These are phyloP conservation scores for Suillia variegata DNA, from an alignment of 2,888 invertebrate genomes.

Conservation along the genomic window DNA sequence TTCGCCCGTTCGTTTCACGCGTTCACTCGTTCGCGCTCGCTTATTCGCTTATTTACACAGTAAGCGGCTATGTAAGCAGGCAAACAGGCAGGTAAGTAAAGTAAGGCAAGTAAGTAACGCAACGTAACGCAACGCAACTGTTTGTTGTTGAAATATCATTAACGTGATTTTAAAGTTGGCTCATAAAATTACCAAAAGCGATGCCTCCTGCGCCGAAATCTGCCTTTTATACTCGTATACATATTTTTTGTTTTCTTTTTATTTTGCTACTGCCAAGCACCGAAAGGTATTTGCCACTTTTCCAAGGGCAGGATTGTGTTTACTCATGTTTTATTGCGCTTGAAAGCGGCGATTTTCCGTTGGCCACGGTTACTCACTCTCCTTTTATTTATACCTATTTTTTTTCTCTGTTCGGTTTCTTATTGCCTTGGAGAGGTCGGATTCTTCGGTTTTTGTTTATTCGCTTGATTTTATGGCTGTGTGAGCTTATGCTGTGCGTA, in stretches of 20 bases:
- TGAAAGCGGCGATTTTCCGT: slow-evolving; percentile 16
- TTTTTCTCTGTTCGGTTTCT: no score
- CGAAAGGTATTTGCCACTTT: no score
- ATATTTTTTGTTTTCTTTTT: no score
- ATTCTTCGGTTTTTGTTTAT: no score
- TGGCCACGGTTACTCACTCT: slow-evolving; percentile 14
- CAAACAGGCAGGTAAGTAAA: no score
- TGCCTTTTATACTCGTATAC: no score
- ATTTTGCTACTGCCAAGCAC: not conserved
- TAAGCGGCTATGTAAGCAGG: no score
- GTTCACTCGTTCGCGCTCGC: not conserved
- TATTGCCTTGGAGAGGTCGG: no score
- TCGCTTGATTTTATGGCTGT: slow-evolving; percentile 8
- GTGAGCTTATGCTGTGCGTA: slow-evolving; percentile 6
- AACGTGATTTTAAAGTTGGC: slow-evolving; percentile 49
- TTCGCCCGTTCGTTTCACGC: not conserved
- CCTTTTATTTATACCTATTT: no score
- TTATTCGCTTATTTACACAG: no score
- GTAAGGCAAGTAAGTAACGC: no score
- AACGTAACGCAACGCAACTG: no score
- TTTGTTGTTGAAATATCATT: slow-evolving; percentile 43
- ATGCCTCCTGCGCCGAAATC: slow-evolving; percentile 5
- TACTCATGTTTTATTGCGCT: not conserved
- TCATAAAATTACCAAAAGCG: slow-evolving; percentile 41
- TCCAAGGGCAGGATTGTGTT: not conserved